Evolutionary conservation across 1,140 invertebrate species (phyloP).

Genomic region (Apis cerana): DNA sequence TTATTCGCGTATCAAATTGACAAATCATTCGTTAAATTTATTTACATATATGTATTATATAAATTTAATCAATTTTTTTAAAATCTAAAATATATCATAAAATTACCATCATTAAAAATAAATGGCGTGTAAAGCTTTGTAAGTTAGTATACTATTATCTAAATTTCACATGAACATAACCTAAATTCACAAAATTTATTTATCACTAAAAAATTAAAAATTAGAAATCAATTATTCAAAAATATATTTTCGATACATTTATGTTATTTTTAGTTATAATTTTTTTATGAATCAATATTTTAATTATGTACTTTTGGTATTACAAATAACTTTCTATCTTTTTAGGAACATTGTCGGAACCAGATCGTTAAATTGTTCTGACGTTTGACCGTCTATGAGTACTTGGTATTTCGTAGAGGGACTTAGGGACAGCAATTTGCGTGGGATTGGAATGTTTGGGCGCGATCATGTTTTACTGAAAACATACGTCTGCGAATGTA

Average conservation of each 20-base stretch:
- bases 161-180: background rate
- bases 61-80: too few relatives aligned
- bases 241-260: background rate
- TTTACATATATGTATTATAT: background rate
- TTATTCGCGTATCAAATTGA: conserved; percentile 11
- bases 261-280: background rate
- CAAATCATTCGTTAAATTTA: conserved; percentile 56
- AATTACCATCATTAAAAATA: too few relatives aligned
- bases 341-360: conserved; percentile 3
- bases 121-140: too few relatives aligned
- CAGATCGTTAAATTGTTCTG: conserved; percentile 41
- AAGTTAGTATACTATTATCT: too few relatives aligned
- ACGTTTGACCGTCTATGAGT: conserved; percentile 37
- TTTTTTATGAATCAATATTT: background rate
- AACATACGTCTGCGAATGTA: conserved; percentile 34
- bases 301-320: background rate
- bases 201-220: background rate
- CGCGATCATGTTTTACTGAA: conserved; percentile 66
- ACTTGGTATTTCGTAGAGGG: conserved; percentile 56
- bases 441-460: conserved; percentile 68
- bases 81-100: background rate
- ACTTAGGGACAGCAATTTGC: conserved; percentile 65
- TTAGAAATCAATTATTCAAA: background rate
- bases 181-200: background rate
- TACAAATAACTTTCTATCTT: conserved; percentile 16